Conservation (phyloP, 2,797 vertebrate genomes). For the Chelonia mydas region DNA sequence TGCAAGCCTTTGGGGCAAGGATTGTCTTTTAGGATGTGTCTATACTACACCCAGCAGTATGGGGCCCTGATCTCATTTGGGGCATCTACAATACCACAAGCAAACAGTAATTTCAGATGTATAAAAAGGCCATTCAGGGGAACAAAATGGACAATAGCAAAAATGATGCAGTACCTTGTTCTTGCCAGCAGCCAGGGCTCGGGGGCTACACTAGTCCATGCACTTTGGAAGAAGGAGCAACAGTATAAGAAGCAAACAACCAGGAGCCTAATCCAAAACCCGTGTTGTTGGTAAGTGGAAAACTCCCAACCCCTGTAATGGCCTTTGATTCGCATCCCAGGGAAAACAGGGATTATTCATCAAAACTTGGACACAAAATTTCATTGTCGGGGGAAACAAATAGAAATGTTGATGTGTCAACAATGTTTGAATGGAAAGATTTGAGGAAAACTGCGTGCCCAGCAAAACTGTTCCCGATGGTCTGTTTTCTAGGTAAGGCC, state of each 20-base stretch:
- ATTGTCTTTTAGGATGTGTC: not conserved
- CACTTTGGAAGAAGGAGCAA: not conserved
- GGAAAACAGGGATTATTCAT: not conserved
- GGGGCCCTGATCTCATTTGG: not conserved
- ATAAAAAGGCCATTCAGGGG: not conserved
- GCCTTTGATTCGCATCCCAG: not conserved
- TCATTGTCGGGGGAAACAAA: not conserved
- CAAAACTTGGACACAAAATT: not conserved
- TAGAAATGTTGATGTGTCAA: not conserved
- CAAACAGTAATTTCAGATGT: not conserved
- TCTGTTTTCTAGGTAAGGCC: not conserved
- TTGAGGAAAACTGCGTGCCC: not conserved
- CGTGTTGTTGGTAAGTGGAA: not conserved
- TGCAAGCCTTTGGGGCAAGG: not conserved
- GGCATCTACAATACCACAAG: not conserved
- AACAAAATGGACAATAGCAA: not conserved
- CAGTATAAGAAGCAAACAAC: not conserved
- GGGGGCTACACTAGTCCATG: not conserved
- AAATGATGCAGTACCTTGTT: not conserved
- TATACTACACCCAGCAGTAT: not conserved
- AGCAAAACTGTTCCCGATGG: not conserved
- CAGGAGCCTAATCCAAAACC: not conserved
- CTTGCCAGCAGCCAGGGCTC: not conserved
- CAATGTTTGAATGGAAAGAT: not conserved
- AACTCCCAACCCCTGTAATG: not conserved